Evolutionary conservation across 2,113 vertebrate genomes (phyloP), one percentile per base, ranked within the genome.

Genomic region (Bujurquina vittata): DNA sequence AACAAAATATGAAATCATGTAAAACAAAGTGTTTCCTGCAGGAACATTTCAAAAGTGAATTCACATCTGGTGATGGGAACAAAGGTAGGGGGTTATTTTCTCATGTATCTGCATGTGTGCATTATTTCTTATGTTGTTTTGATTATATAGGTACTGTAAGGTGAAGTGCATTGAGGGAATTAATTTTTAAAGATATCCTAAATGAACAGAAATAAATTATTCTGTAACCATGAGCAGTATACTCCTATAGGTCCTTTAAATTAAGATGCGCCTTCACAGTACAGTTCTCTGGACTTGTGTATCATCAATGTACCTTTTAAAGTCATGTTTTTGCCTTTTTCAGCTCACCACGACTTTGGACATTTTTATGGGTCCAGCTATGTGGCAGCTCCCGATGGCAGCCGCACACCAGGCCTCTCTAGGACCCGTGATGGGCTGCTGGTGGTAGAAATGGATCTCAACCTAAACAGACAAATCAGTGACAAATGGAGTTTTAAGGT

Each of bases 401-500:
- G 97, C 83, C 96, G 98, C 77, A 96, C 96, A 2, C 98, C 97
- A 0, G 97, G 97, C 1, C 96, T 99, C 26, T 97, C 97, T 2
- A 96, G 97, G 29, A 97, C 92, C 46, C 89, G 10, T 2, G 98
- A 99, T 0, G 98, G 98, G 8, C 95, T 99, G 5, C 93, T 99
- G 18, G 96, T 99, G 15, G 93, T 94, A 0, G 97, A 99, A 82
- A 88, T 99, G 89, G 96, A 99, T 89, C 96, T 99, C 3, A 99
- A 99, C 89, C 96, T 99, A 12, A 99, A 97, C 91, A 93, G 96
- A 40, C 98, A 99, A 90, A 94, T 97, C n/a, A 93, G 94, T 3
- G 98, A 99, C 84, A 95, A 96, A 69, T 99, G 98, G 98, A 97
- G 95, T 91, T 99, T 99, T 59, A 99, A 97, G 97, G 98, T 99